These are phyloP conservation scores for Drosophila recens DNA, from an alignment of 2,888 invertebrate species.

Conservation along the genomic window DNA sequence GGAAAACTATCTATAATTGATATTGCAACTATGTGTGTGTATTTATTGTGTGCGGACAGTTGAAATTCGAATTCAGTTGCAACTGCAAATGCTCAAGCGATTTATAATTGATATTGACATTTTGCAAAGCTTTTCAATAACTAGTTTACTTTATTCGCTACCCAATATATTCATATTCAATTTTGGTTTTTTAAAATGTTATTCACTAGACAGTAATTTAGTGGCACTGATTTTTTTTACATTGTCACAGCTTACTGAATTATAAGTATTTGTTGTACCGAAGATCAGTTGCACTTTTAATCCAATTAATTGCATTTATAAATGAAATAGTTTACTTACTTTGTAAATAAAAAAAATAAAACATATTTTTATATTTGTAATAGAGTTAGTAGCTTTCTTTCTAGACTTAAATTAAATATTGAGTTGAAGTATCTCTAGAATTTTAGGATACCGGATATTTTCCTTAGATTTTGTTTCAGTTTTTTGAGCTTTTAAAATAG, in stretches of 20 bases:
- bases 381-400: too few relatives aligned
- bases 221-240: background rate
- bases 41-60: background rate
- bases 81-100: slow-evolving; percentile 19
- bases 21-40: slow-evolving; percentile 33
- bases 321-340: too few relatives aligned
- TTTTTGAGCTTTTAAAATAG: too few relatives aligned
- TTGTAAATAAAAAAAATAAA: too few relatives aligned
- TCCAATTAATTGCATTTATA: too few relatives aligned
- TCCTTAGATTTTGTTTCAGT: too few relatives aligned
- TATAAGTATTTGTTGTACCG: background rate
- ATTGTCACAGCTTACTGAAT: background rate
- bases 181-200: slow-evolving; percentile 5
- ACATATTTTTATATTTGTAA: too few relatives aligned
- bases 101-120: slow-evolving; percentile 61
- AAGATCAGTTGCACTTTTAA: background rate
- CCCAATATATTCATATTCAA: slow-evolving; percentile 15
- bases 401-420: too few relatives aligned
- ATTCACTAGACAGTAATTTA: background rate
- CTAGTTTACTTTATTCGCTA: slow-evolving; percentile 20
- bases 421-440: too few relatives aligned
- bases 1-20: slow-evolving; percentile 53
- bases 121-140: slow-evolving; percentile 39
- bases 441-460: too few relatives aligned
- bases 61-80: slow-evolving; percentile 3